Evolutionary conservation across 2,113 vertebrate genomes (phyloP).

Genomic region (Neomonachus schauinslandi): DNA sequence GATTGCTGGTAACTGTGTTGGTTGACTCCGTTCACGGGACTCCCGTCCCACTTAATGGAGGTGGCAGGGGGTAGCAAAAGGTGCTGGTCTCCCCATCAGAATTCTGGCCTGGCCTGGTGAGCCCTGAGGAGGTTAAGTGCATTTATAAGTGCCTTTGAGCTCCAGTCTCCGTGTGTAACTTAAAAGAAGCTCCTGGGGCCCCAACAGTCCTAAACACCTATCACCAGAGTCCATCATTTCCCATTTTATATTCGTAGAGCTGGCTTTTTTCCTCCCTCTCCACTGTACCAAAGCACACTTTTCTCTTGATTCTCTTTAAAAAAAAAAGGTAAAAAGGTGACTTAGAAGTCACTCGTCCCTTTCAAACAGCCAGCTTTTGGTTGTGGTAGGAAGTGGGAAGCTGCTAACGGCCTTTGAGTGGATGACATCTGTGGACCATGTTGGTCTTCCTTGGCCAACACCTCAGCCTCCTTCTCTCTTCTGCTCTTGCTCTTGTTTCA

Average conservation of each 20-base stretch:
- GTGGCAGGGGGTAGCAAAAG: background rate
- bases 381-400: background rate
- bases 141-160: background rate
- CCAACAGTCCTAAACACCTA: background rate
- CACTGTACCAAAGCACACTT: background rate
- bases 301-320: background rate
- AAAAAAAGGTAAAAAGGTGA: background rate
- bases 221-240: background rate
- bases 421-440: background rate
- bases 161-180: background rate
- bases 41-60: rapidly evolving
- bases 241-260: background rate
- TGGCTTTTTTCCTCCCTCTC: background rate
- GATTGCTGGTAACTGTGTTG: background rate
- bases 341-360: background rate
- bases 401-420: background rate
- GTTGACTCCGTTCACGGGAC: background rate
- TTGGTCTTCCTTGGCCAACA: background rate
- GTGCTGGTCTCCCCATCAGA: background rate
- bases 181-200: background rate
- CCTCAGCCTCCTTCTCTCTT: background rate
- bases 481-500: background rate
- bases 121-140: background rate
- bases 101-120: background rate
- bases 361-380: background rate